Conservation (phyloP, 2,113 vertebrate genomes). For the Taurulus bubalis region DNA sequence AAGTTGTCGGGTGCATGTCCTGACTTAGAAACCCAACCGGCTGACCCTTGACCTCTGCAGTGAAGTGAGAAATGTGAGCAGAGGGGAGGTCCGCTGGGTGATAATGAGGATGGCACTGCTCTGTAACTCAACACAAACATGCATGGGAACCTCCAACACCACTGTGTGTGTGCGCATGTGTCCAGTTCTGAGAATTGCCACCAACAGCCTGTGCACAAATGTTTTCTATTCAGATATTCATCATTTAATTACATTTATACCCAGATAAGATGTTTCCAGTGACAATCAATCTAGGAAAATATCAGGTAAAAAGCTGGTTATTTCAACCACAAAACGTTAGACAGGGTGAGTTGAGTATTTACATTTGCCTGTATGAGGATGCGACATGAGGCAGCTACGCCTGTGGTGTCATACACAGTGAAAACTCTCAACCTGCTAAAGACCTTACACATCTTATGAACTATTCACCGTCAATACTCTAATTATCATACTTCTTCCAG, state of each 20-base stretch:
- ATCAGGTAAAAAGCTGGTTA: neutral
- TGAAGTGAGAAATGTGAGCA: slow-evolving; percentile 58
- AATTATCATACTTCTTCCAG: slow-evolving; percentile 63
- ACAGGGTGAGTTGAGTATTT: neutral
- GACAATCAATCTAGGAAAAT: neutral
- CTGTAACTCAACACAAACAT: slow-evolving; percentile 61
- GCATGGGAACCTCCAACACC: slow-evolving; percentile 8
- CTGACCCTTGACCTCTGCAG: slow-evolving; percentile 59
- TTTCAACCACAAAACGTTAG: neutral
- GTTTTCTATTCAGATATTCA: neutral
- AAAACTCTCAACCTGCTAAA: slow-evolving; percentile 43
- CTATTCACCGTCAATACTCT: slow-evolving; percentile 61
- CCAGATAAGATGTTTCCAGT: neutral
- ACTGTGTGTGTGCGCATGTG: neutral
- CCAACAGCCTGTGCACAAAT: neutral
- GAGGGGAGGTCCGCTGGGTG: slow-evolving; percentile 45
- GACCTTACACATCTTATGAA: slow-evolving; percentile 55
- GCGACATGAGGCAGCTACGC: slow-evolving; percentile 1
- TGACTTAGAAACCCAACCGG: slow-evolving; percentile 28
- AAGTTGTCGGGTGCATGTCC: slow-evolving; percentile 18
- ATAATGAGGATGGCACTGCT: slow-evolving; percentile 60
- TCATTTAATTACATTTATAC: neutral
- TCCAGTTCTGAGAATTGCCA: neutral
- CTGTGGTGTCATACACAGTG: slow-evolving; percentile 15
- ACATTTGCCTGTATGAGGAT: neutral